phyloP scores from a whole-genome alignment of 2,797 vertebrate species.

The Alauda arvensis region DNA sequence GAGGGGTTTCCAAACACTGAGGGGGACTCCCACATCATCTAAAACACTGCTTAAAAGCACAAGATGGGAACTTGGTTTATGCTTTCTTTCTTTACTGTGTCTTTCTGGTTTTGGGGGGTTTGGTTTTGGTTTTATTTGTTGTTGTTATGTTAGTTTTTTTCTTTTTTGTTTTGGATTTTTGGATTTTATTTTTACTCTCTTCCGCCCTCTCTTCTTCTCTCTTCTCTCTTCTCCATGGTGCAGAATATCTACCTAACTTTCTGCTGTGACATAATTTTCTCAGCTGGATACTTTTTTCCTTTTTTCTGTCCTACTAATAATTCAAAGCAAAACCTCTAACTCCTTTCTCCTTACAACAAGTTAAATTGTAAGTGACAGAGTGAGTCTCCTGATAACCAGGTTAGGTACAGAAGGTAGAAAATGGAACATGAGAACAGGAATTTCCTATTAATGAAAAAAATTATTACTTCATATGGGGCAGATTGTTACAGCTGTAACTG shows the following conservation, averaged over 20 bases:
- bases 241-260: not conserved
- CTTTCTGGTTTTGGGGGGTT: not conserved
- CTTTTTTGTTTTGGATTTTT: not conserved
- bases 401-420: not conserved
- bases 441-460: not conserved
- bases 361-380: not conserved
- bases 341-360: not conserved
- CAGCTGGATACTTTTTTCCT: not conserved
- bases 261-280: not conserved
- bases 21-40: not conserved
- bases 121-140: not conserved
- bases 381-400: not conserved
- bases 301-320: not conserved
- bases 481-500: not conserved
- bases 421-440: not conserved
- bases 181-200: not conserved
- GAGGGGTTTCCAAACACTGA: not conserved
- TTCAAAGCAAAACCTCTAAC: not conserved
- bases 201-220: rapidly evolving
- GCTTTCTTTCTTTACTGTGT: not conserved
- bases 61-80: not conserved
- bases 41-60: not conserved
- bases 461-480: not conserved
- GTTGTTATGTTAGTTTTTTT: not conserved
- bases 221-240: not conserved